Conservation (phyloP, 2,888 invertebrate species). For the Eupithecia exiguata region DNA sequence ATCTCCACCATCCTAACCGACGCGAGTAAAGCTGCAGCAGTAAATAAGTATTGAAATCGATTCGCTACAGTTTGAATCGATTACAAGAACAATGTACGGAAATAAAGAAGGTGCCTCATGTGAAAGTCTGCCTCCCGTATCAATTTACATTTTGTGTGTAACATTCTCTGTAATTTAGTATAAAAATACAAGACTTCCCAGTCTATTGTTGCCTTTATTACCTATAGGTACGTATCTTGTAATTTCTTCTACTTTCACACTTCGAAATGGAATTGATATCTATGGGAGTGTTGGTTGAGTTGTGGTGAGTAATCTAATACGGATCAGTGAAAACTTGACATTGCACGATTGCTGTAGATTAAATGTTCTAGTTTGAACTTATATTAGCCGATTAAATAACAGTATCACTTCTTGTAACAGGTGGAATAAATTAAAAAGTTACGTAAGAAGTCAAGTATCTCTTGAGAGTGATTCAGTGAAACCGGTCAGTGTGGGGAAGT, state of each 20-base stretch:
- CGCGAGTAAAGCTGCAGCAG: not conserved
- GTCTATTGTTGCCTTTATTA: conserved; percentile 45
- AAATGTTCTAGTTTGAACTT: not conserved
- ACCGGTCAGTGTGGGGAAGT: conserved; percentile 1
- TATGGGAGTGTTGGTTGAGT: conserved; percentile 51
- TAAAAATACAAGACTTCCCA: conserved; percentile 50
- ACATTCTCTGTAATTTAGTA: conserved; percentile 43
- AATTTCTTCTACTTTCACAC: conserved; percentile 48
- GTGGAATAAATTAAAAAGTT: conserved; percentile 6
- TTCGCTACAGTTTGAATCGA: conserved; percentile 9
- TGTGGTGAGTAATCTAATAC: conserved; percentile 49
- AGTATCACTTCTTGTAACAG: conserved; percentile 7
- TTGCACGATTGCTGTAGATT: conserved; percentile 9
- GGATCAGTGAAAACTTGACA: conserved; percentile 36
- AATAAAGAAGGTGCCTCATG: conserved; percentile 23
- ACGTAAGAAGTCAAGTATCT: not conserved
- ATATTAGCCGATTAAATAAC: not conserved
- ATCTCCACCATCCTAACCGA: not conserved
- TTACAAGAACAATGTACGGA: conserved; percentile 22
- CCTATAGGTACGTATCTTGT: conserved; percentile 42
- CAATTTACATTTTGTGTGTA: conserved; percentile 48
- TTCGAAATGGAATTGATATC: conserved; percentile 48
- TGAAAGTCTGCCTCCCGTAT: conserved; percentile 50
- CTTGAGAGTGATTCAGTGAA: not conserved
- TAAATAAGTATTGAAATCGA: not conserved